A percentile compares a stretch with the other conserved stretches of the same genome.
Evolutionary conservation across 2,888 invertebrate genomes (phyloP).

Genomic region (Scaptomyza reducta): DNA sequence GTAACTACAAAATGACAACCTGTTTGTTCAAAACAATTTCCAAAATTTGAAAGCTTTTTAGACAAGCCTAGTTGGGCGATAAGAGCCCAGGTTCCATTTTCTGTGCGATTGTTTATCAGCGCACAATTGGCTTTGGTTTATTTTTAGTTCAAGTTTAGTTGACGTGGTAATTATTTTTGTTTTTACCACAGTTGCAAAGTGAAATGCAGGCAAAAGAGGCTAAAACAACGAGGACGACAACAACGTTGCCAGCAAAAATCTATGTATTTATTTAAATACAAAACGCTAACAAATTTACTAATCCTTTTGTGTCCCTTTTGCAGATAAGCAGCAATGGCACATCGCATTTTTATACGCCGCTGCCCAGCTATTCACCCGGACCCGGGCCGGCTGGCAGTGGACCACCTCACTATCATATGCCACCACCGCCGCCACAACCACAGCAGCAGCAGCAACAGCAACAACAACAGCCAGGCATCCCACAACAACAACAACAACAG

Average conservation of each 20-base stretch:
- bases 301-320: background rate
- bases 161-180: conserved; percentile 41
- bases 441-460: conserved; percentile 73
- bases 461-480: conserved; percentile 54
- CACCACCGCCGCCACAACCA: conserved; percentile 64
- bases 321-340: conserved; percentile 90
- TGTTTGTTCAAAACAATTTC: background rate
- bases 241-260: conserved; percentile 38
- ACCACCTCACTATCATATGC: conserved; percentile 82
- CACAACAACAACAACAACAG: conserved; percentile 82
- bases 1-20: background rate
- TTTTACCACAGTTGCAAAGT: conserved; percentile 8
- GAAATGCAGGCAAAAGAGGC: conserved; percentile 34
- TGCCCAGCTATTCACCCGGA: conserved; percentile 86
- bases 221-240: conserved; percentile 23
- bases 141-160: conserved; percentile 40
- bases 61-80: conserved; percentile 5
- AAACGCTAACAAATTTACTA: background rate
- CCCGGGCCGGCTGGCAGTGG: conserved; percentile 85
- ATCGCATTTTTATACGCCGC: conserved; percentile 88
- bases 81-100: background rate
- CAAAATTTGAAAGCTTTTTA: background rate
- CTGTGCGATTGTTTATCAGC: conserved; percentile 29
- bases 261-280: conserved; percentile 2
- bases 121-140: conserved; percentile 14